Evolutionary conservation across 2,797 vertebrate genomes (phyloP).

Genomic region (Cryptoblepharus egeriae): DNA sequence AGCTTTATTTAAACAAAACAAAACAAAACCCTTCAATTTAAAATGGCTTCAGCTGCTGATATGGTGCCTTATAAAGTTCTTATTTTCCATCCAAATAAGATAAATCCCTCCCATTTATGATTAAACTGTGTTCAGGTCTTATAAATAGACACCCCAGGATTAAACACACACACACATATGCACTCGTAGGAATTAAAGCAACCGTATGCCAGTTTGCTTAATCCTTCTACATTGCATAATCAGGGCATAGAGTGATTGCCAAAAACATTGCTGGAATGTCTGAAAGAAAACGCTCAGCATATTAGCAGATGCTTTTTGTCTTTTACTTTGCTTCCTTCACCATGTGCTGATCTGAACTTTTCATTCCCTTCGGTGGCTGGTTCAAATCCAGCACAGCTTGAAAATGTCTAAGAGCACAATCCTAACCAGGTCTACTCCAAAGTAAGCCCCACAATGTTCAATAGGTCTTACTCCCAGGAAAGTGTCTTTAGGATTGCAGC

Average conservation of each 20-base stretch:
- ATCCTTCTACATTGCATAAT: slow-evolving; percentile 38
- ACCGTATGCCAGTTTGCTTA: slow-evolving; percentile 26
- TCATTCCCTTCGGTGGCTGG: slow-evolving; percentile 25
- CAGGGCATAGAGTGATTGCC: slow-evolving; percentile 29
- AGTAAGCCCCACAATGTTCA: no score
- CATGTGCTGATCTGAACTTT: slow-evolving; percentile 32
- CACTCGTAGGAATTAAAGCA: slow-evolving; percentile 36
- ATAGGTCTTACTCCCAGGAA: no score
- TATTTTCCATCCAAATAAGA: slow-evolving; percentile 29
- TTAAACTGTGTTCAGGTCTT: slow-evolving; percentile 43
- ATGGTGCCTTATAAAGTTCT: slow-evolving; percentile 24
- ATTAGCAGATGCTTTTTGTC: slow-evolving; percentile 23
- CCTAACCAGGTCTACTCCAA: no score
- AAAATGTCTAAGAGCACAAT: not conserved
- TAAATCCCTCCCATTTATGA: slow-evolving; percentile 26
- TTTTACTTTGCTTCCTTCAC: slow-evolving; percentile 29
- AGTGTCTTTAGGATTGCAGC: no score
- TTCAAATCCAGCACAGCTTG: slow-evolving; percentile 31
- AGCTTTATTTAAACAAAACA: no score
- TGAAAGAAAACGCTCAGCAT: slow-evolving; percentile 24
- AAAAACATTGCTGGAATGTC: slow-evolving; percentile 19
- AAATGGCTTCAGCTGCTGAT: slow-evolving; percentile 21
- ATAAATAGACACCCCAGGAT: slow-evolving; percentile 46
- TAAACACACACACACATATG: slow-evolving; percentile 33
- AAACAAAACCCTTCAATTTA: not conserved